A percentile compares a stretch with the other conserved stretches of the same genome.
These are phyloP conservation scores for Drosophila seclusa DNA, from an alignment of 2,888 invertebrate species.

Conservation along the genomic window DNA sequence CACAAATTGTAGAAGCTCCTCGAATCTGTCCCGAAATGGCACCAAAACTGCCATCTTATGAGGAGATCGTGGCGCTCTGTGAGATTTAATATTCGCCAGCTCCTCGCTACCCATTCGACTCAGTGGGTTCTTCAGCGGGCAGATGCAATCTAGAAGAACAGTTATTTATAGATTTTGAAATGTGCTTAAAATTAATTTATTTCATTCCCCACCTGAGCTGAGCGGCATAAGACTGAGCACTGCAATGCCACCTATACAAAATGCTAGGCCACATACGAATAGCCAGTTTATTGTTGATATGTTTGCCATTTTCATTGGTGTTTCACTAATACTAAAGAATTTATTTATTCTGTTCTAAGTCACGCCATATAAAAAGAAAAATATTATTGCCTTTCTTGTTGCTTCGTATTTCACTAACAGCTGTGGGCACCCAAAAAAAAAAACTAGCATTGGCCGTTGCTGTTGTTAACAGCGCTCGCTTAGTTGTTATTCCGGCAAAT, in stretches of 20 bases:
- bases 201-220: constrained; percentile 69
- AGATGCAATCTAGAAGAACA: constrained; percentile 58
- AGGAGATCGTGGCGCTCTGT: constrained; percentile 1
- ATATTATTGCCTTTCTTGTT: constrained; percentile 15
- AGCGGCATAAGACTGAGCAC: constrained; percentile 83
- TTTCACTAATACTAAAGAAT: constrained; percentile 43
- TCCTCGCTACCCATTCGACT: constrained; percentile 20
- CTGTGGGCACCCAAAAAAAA: constrained; percentile 5
- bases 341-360: constrained; percentile 18
- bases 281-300: constrained; percentile 81
- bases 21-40: constrained; percentile 97
- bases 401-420: constrained; percentile 1
- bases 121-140: constrained; percentile 72
- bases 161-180: constrained; percentile 22
- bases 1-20: constrained; percentile 96
- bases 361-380: constrained; percentile 44
- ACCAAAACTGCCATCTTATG: constrained; percentile 94
- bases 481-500: neutral
- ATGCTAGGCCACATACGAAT: constrained; percentile 80
- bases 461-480: neutral
- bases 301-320: constrained; percentile 65
- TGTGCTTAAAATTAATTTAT: neutral
- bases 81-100: constrained; percentile 20
- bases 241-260: constrained; percentile 81
- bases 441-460: neutral